Conservation (phyloP, 2,888 invertebrate species). For the Tetragonisca angustula region DNA sequence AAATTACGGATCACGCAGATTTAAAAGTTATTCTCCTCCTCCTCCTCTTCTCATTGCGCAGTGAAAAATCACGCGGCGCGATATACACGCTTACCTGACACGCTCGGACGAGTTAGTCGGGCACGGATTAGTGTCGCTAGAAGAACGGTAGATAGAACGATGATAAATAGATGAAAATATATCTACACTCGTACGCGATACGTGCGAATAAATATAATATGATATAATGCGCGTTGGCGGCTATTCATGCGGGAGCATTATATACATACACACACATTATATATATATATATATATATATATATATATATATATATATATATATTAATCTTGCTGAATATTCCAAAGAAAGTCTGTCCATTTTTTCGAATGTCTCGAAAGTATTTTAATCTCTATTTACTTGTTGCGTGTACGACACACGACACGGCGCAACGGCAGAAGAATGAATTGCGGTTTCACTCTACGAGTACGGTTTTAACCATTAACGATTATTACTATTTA, state of each 20-base stretch:
- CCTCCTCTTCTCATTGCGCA: background rate
- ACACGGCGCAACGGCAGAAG: conserved; percentile 64
- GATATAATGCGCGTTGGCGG: conserved; percentile 57
- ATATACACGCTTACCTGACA: conserved; percentile 42
- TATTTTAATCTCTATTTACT: conserved; percentile 72
- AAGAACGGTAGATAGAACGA: conserved; percentile 66
- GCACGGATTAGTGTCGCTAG: conserved; percentile 70
- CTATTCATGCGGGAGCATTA: conserved; percentile 54
- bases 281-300: too few relatives aligned
- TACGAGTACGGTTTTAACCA: conserved; percentile 45
- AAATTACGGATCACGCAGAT: background rate
- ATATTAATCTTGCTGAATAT: conserved; percentile 72
- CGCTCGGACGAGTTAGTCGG: conserved; percentile 62
- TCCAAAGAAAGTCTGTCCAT: conserved; percentile 75
- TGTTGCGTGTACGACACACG: conserved; percentile 57
- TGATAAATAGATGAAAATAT: conserved; percentile 67
- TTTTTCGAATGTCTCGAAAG: conserved; percentile 77
- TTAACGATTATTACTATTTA: conserved; percentile 47
- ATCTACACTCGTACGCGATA: conserved; percentile 62
- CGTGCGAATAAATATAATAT: conserved; percentile 51
- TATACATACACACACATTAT: conserved; percentile 14
- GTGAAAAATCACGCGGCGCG: conserved; percentile 50
- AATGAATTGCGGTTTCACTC: conserved; percentile 54
- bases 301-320: too few relatives aligned
- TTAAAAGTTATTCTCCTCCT: background rate